These are phyloP conservation scores for Dendroctonus ponderosae DNA, from an alignment of 1,140 invertebrate species.

Conservation along the genomic window DNA sequence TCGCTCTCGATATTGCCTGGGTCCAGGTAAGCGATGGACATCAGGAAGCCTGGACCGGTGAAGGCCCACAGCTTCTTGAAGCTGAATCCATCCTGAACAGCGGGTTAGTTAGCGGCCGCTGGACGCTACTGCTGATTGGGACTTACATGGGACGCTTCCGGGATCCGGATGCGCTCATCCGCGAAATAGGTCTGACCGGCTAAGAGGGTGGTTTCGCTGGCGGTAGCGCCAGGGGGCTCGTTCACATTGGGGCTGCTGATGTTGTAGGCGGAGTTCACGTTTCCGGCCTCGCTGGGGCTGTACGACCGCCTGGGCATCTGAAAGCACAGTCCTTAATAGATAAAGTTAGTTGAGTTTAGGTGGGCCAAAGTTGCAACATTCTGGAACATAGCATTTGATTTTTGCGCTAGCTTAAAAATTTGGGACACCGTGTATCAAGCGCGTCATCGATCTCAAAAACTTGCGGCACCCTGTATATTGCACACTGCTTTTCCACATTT, in stretches of 20 bases:
- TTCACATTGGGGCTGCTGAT: slow-evolving; percentile 11
- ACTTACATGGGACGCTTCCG: slow-evolving; percentile 51
- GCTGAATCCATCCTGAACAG: slow-evolving; percentile 66
- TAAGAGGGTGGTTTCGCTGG: slow-evolving; percentile 44
- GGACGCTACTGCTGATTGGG: background rate
- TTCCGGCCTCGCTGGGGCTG: slow-evolving; percentile 14
- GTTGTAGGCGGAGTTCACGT: slow-evolving; percentile 10
- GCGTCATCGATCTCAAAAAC: too few relatives aligned
- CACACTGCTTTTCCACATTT: too few relatives aligned
- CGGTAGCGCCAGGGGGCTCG: slow-evolving; percentile 12
- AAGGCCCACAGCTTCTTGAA: slow-evolving; percentile 91
- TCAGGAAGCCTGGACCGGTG: slow-evolving; percentile 89
- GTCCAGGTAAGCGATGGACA: slow-evolving; percentile 93
- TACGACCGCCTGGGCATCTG: slow-evolving; percentile 34
- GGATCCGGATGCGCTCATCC: slow-evolving; percentile 62
- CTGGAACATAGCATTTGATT: too few relatives aligned
- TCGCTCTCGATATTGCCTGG: slow-evolving; percentile 94
- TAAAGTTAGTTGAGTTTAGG: too few relatives aligned
- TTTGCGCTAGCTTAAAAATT: too few relatives aligned
- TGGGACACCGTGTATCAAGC: too few relatives aligned
- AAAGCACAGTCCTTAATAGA: slow-evolving; percentile 1
- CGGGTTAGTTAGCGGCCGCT: background rate
- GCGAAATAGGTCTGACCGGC: slow-evolving; percentile 60
- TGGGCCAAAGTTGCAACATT: too few relatives aligned
- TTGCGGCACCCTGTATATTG: too few relatives aligned